Conservation (phyloP, 64 coral and sea anemone genomes). For the Catalaphyllia jardinei region DNA sequence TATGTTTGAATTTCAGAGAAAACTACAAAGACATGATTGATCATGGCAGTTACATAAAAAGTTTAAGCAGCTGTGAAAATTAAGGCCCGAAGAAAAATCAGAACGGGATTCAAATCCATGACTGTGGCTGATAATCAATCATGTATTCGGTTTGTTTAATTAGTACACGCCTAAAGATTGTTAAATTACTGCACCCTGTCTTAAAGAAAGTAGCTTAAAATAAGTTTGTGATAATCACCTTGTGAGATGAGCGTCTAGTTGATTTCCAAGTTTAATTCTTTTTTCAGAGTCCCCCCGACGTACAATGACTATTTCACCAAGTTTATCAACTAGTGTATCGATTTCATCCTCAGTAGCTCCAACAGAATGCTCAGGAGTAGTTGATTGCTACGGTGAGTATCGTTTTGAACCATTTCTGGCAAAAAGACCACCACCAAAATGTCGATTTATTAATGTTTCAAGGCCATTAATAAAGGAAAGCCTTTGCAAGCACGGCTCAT, state of each 20-base stretch:
- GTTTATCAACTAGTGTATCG: neutral
- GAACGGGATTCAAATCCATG: too few relatives aligned
- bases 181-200: neutral
- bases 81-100: too few relatives aligned
- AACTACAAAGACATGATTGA: too few relatives aligned
- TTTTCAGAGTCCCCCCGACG: neutral
- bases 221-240: neutral
- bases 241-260: neutral
- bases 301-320: neutral
- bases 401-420: neutral
- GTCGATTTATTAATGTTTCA: too few relatives aligned
- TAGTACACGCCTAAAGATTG: too few relatives aligned
- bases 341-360: neutral
- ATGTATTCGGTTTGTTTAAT: too few relatives aligned
- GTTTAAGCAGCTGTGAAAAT: too few relatives aligned
- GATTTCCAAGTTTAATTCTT: neutral
- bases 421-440: neutral
- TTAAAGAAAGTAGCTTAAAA: neutral
- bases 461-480: too few relatives aligned
- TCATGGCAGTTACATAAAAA: too few relatives aligned
- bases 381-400: conserved; percentile 3
- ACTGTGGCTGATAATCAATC: too few relatives aligned
- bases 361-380: neutral
- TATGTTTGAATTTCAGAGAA: too few relatives aligned
- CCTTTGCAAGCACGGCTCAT: too few relatives aligned